These are phyloP conservation scores for Urosaurus nigricauda DNA, from an alignment of 2,797 vertebrate genomes.

Conservation along the genomic window DNA sequence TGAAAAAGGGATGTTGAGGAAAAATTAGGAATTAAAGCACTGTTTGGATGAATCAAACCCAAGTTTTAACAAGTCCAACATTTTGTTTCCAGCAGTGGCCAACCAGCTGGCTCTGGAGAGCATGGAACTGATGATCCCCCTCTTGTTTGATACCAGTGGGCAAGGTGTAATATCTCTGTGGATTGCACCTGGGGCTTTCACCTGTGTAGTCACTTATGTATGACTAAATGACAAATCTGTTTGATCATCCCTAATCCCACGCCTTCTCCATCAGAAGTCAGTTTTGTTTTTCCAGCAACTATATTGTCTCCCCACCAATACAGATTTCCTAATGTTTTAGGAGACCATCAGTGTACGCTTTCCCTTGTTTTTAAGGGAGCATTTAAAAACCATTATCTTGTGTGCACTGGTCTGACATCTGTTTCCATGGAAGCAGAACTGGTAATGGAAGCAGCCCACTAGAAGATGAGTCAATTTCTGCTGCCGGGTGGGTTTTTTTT, in stretches of 20 bases:
- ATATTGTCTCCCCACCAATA: background rate
- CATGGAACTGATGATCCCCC: background rate
- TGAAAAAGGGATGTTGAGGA: background rate
- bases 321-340: slow-evolving; percentile 21
- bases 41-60: background rate
- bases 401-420: slow-evolving; percentile 50
- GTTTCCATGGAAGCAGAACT: slow-evolving; percentile 76
- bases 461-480: slow-evolving; percentile 65
- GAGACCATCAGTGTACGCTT: slow-evolving; percentile 3
- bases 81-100: background rate
- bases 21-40: background rate
- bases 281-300: background rate
- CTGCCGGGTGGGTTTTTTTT: slow-evolving; percentile 29
- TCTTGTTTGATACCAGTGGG: background rate
- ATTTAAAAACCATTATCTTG: slow-evolving; percentile 63
- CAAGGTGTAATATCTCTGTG: background rate
- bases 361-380: slow-evolving; percentile 60
- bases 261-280: slow-evolving; percentile 18
- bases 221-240: slow-evolving; percentile 9
- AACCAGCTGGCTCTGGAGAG: background rate
- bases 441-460: slow-evolving; percentile 63
- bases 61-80: background rate
- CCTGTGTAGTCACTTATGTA: background rate
- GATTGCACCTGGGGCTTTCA: background rate
- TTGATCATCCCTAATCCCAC: background rate